Base-by-base conservation (phyloP, 2,113 vertebrate species). In the Emydura subglobosa region DNA sequence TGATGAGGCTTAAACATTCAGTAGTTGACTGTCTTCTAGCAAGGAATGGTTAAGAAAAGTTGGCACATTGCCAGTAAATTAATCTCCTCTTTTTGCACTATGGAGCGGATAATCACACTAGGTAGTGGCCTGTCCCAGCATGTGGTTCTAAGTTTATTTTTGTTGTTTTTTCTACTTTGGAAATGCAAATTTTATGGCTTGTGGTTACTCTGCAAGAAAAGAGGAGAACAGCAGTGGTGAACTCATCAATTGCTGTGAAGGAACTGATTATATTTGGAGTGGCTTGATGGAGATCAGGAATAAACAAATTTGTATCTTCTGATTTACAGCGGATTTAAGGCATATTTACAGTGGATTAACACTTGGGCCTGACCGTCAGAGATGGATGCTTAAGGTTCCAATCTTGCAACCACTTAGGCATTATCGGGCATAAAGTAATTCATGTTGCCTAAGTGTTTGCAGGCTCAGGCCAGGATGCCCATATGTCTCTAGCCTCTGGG, bases 161-260 rank as follows among this genome's bases (percentile, higher is more conserved):
- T 57, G 54, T 51, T 76, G 44, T 42, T 17, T 21, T 72, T 44
- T 78, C 59, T 87, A 79, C 82, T 83, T 81, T 85, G n/a, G 74
- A 95, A 42, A 55, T 49, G 13, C 34, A 90, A 14, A 50, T 91
- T 92, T 95, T 91, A 80, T 87, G 92, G 87, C 76, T 88, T 96
- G 96, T 88, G 92, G 91, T 88, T 96, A 65, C 49, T 51, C 86
- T 74, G 53, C 53, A 84, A 53, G 80, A 31, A 65, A 55, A 34
- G 24, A 7, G 54, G 42, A 88, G n/a, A 39, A 53, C 44, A 89
- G 76, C n/a, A 61, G 59, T 87, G 72, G 47, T 25, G 55, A 87
- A 53, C 65, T 59, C 81, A 72, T 89, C 85, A 82, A 85, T 79
- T 50, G 57, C 21, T 82, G 44, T 85, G 47, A 92, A 88, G 80